A percentile compares a stretch with the other conserved stretches of the same genome.
Conservation (phyloP, 2,888 invertebrate species). For the Apeira syringaria region DNA sequence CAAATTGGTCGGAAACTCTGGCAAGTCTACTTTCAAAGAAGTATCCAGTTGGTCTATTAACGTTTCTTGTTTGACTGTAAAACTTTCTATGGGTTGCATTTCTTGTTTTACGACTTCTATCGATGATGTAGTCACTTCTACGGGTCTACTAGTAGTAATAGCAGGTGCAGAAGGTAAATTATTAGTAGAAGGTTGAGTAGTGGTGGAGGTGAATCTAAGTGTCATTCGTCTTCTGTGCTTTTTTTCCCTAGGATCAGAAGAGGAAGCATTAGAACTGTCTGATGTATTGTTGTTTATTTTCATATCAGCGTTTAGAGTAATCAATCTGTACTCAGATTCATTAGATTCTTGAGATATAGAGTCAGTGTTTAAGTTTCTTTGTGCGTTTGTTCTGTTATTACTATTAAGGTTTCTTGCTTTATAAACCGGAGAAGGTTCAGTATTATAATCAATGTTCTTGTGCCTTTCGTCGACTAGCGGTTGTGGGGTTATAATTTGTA, state of each 20-base stretch:
- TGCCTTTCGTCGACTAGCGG: constrained; percentile 65
- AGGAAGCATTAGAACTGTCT: constrained; percentile 36
- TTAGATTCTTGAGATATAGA: constrained; percentile 38
- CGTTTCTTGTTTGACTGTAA: constrained; percentile 51
- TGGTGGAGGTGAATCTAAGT: constrained; percentile 47
- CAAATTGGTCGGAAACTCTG: constrained; percentile 31
- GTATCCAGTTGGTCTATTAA: constrained; percentile 60
- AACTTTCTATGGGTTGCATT: constrained; percentile 50
- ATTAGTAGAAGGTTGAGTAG: constrained; percentile 33
- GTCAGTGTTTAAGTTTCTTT: constrained; percentile 33
- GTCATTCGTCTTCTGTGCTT: constrained; percentile 66
- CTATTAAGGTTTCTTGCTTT: constrained; percentile 59
- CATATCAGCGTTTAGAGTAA: constrained; percentile 55
- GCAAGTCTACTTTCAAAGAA: constrained; percentile 43
- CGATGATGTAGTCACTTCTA: constrained; percentile 30
- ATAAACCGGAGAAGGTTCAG: constrained; percentile 61
- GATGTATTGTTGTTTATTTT: constrained; percentile 43
- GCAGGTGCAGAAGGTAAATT: constrained; percentile 22
- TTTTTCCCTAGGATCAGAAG: constrained; percentile 52
- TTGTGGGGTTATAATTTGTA: constrained; percentile 64
- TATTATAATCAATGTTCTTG: constrained; percentile 42
- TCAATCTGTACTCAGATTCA: constrained; percentile 45
- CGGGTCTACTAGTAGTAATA: constrained; percentile 26
- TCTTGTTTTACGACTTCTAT: constrained; percentile 61
- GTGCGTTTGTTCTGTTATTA: constrained; percentile 37